Conservation (phyloP, 2,797 vertebrate genomes). For the Petrocephalus schoutedeni region DNA sequence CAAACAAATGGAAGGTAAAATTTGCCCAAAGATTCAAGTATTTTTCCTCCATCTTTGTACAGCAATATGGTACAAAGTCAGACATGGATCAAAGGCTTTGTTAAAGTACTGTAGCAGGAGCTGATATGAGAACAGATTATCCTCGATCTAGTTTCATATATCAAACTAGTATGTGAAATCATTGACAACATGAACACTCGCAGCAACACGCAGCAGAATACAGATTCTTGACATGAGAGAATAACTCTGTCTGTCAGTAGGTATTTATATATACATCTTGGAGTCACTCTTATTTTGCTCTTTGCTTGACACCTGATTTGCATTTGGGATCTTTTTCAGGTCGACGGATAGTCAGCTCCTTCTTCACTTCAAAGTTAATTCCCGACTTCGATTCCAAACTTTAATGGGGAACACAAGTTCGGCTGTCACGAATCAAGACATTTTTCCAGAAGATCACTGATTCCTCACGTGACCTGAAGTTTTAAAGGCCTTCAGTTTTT, state of each 20-base stretch:
- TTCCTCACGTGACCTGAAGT: conserved; percentile 29
- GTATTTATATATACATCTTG: not conserved
- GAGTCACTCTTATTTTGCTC: not conserved
- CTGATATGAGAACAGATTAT: not conserved
- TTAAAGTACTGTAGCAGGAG: not conserved
- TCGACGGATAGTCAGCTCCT: not conserved
- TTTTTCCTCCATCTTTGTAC: not conserved
- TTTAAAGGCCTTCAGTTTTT: conserved; percentile 33
- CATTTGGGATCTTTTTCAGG: not conserved
- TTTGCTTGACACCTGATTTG: conserved; percentile 9
- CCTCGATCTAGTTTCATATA: not conserved
- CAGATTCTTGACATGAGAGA: conserved; percentile 6
- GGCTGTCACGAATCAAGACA: conserved; percentile 9
- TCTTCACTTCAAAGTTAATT: not conserved
- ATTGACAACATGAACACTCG: conserved; percentile 1
- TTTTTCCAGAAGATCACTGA: not conserved
- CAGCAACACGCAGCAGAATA: not conserved
- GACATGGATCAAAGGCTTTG: not conserved
- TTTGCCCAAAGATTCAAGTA: not conserved
- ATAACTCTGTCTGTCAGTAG: conserved; percentile 13
- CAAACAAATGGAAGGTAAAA: not conserved
- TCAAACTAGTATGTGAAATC: not conserved
- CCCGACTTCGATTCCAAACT: conserved; percentile 1
- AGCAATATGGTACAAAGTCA: not conserved
- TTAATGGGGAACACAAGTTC: conserved; percentile 16